Evolutionary conservation across 2,888 invertebrate genomes (phyloP).

Genomic region (Zelleria hepariella): DNA sequence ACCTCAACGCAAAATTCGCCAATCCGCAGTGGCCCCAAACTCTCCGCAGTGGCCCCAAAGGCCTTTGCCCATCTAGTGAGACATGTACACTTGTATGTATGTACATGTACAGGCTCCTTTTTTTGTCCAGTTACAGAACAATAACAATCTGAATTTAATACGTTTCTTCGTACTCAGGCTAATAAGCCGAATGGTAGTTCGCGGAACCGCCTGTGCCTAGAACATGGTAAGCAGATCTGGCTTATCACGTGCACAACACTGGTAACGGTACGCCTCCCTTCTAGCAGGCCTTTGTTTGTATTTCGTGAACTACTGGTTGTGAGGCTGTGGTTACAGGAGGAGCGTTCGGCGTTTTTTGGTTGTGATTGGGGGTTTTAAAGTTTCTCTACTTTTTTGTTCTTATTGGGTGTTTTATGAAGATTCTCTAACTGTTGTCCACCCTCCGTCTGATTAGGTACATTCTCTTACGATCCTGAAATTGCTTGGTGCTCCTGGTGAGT

Average conservation of each 20-base stretch:
- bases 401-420: no score
- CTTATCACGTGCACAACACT: not conserved
- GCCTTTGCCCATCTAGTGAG: no score
- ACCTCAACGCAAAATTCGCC: no score
- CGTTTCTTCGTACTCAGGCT: not conserved
- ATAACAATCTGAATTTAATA: not conserved
- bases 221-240: not conserved
- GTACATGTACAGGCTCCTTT: no score
- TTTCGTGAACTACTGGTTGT: conserved; percentile 34
- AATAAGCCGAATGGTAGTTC: not conserved
- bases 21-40: no score
- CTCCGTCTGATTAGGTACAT: no score
- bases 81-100: no score
- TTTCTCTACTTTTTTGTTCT: not conserved
- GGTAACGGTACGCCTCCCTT: not conserved
- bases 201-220: not conserved
- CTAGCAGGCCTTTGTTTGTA: conserved; percentile 31
- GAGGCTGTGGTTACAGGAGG: not conserved
- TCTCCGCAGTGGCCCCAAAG: no score
- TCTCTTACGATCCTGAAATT: no score
- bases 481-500: no score
- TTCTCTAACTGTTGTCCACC: no score
- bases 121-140: no score
- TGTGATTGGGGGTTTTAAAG: not conserved
- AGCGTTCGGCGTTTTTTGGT: not conserved